phyloP scores from a whole-genome alignment of 2,797 vertebrate species.

The Crax fasciolata region DNA sequence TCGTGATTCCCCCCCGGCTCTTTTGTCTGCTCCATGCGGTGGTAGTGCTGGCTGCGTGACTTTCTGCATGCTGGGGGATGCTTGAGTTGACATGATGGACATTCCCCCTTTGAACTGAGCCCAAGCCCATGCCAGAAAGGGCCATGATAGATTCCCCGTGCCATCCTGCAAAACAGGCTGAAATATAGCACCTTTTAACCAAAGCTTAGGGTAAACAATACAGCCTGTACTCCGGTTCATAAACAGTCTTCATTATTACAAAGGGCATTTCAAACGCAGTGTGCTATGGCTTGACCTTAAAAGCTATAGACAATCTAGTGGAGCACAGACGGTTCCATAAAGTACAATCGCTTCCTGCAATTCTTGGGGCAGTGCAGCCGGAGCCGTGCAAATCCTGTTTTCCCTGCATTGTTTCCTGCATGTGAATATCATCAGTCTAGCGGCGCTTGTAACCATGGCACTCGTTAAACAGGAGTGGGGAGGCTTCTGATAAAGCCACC shows the following conservation, averaged over 20 bases:
- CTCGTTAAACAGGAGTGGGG: constrained; percentile 82
- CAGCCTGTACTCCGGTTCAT: constrained; percentile 84
- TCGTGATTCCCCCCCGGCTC: rapidly evolving
- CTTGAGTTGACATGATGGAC: constrained; percentile 68
- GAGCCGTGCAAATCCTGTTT: constrained; percentile 99
- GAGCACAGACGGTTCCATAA: constrained; percentile 95
- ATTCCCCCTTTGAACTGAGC: constrained; percentile 78
- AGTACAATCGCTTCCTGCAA: constrained; percentile 99
- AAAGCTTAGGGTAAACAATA: constrained; percentile 82
- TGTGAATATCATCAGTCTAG: constrained; percentile 87
- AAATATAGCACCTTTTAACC: constrained; percentile 80
- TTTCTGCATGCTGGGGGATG: constrained; percentile 72
- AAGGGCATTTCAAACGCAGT: constrained; percentile 85
- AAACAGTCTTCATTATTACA: constrained; percentile 87
- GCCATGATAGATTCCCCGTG: constrained; percentile 78
- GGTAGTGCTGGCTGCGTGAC: constrained; percentile 78
- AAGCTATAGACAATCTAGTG: constrained; percentile 91
- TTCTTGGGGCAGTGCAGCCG: constrained; percentile 94
- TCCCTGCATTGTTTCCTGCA: constrained; percentile 95
- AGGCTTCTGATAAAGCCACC: constrained; percentile 80
- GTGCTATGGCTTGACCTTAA: constrained; percentile 86
- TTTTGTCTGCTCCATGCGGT: not conserved
- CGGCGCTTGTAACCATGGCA: constrained; percentile 88
- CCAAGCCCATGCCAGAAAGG: constrained; percentile 77
- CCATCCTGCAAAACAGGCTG: constrained; percentile 81